These are phyloP conservation scores for Matsumurasca onukii DNA, from an alignment of 1,140 invertebrate genomes.

Conservation along the genomic window DNA sequence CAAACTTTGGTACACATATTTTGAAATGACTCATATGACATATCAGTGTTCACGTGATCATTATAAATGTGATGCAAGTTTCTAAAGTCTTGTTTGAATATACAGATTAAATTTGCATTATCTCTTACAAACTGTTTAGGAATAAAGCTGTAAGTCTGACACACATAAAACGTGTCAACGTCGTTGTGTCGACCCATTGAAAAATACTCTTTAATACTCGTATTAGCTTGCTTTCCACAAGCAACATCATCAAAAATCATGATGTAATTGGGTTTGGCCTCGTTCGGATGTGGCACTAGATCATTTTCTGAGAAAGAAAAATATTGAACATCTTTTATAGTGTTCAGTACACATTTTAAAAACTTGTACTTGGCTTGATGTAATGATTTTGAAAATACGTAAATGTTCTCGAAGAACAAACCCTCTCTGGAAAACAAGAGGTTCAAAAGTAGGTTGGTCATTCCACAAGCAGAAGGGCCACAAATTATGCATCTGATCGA, in stretches of 20 bases:
- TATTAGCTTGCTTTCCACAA: constrained; percentile 31
- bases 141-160: constrained; percentile 47
- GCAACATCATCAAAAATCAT: constrained; percentile 49
- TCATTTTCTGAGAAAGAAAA: constrained; percentile 31
- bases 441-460: too few species aligned
- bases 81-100: constrained; percentile 48
- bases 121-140: constrained; percentile 48
- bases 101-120: constrained; percentile 47
- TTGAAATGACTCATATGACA: constrained; percentile 22
- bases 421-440: too few species aligned
- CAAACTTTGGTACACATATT: constrained; percentile 34
- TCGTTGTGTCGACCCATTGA: too few species aligned
- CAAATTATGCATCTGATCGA: constrained; percentile 43
- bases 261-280: constrained; percentile 40
- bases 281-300: constrained; percentile 32
- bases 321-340: constrained; percentile 36
- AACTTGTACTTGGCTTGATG: constrained; percentile 46
- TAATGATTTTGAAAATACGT: constrained; percentile 48
- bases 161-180: constrained; percentile 49
- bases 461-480: constrained; percentile 45
- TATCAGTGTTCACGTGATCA: constrained; percentile 44
- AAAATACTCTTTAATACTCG: constrained; percentile 42
- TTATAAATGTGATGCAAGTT: constrained; percentile 49
- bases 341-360: constrained; percentile 41
- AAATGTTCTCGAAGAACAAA: constrained; percentile 48